Evolutionary conservation across 1,140 invertebrate species (phyloP).

Genomic region (Periplaneta americana): DNA sequence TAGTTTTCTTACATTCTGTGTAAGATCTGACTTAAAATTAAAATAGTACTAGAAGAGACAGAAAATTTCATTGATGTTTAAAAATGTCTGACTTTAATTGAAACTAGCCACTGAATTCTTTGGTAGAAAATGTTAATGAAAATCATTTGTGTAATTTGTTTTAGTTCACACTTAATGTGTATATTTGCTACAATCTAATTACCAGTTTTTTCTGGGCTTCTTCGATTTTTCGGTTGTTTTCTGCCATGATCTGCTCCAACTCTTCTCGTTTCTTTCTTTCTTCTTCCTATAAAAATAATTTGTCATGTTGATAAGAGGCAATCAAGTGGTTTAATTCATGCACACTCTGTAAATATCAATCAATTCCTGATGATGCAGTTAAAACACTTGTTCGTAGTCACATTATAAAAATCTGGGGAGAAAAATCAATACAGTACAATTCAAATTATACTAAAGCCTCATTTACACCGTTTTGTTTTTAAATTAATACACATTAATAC

Average conservation of each 20-base stretch:
- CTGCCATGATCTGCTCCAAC: constrained; percentile 92
- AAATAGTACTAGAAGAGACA: neutral
- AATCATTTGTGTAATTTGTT: too few relatives aligned
- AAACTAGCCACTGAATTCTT: too few relatives aligned
- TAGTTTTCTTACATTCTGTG: too few relatives aligned
- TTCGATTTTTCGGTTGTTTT: constrained; percentile 96
- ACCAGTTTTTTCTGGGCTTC: constrained; percentile 95
- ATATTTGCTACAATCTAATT: too few relatives aligned
- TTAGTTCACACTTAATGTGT: too few relatives aligned
- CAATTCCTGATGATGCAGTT: neutral
- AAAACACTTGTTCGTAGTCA: neutral
- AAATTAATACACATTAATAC: neutral
- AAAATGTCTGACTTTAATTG: too few relatives aligned
- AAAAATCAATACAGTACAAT: neutral
- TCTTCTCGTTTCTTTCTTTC: constrained; percentile 91
- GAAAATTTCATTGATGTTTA: neutral
- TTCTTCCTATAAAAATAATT: constrained; percentile 77
- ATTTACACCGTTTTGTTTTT: neutral
- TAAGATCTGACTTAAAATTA: too few relatives aligned
- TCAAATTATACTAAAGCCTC: neutral
- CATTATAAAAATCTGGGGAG: neutral
- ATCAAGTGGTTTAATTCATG: neutral
- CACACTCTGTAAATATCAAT: neutral
- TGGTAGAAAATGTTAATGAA: too few relatives aligned
- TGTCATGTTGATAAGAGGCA: constrained; percentile 23